Evolutionary conservation across 2,888 invertebrate genomes (phyloP).

Genomic region (Macrophya alboannulata): DNA sequence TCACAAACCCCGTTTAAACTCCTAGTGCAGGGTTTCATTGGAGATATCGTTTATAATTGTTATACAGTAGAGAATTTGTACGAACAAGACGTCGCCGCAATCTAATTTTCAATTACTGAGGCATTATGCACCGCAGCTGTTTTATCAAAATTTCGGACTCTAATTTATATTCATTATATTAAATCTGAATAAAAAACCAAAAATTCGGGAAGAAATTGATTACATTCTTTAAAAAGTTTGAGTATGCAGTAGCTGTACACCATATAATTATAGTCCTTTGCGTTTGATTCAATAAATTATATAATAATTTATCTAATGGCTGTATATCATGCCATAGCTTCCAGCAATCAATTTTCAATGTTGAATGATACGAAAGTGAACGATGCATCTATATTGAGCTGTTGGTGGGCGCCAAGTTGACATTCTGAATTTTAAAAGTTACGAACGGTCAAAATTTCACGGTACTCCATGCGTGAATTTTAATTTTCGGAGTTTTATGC

Average conservation of each 20-base stretch:
- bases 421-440: too few species aligned
- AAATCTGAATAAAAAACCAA: neutral
- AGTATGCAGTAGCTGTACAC: neutral
- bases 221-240: neutral
- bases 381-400: too few species aligned
- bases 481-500: too few species aligned
- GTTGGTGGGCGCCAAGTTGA: too few species aligned
- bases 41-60: neutral
- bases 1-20: neutral
- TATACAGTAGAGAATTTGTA: neutral
- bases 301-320: too few species aligned
- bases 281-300: neutral
- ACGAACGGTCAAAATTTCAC: too few species aligned
- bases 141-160: too few species aligned
- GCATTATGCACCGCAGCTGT: neutral
- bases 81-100: neutral
- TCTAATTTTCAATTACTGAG: neutral
- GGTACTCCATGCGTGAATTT: too few species aligned
- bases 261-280: too few species aligned
- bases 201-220: neutral
- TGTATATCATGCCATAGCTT: neutral
- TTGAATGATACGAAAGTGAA: too few species aligned
- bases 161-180: neutral
- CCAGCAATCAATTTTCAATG: neutral
- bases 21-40: neutral